Conservation (phyloP, 2,888 invertebrate species). For the Dryobota labecula region DNA sequence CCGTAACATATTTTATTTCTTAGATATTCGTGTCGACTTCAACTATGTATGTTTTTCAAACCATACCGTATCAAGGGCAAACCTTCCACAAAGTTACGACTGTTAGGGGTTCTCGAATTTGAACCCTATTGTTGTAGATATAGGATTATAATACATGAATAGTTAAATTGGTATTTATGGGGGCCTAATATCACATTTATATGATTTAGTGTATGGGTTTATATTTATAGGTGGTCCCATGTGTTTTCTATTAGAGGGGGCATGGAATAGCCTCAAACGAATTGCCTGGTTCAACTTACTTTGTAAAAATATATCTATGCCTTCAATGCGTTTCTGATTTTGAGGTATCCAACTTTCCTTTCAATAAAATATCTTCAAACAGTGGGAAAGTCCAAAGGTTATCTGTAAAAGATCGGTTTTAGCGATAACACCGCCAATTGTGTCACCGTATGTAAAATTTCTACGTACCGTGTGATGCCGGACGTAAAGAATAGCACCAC, state of each 20-base stretch:
- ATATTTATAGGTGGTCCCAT: constrained; percentile 10
- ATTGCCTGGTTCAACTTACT: not conserved
- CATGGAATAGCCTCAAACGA: not conserved
- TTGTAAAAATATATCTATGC: too few relatives aligned
- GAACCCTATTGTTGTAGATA: fast-evolving
- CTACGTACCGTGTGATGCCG: too few relatives aligned
- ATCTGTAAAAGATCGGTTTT: too few relatives aligned
- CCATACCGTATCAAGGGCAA: constrained; percentile 35
- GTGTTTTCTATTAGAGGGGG: not conserved
- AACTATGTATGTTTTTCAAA: constrained; percentile 26
- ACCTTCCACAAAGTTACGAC: not conserved
- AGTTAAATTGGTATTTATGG: not conserved
- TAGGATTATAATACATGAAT: constrained; percentile 1
- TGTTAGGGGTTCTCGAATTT: not conserved
- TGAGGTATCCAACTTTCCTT: too few relatives aligned
- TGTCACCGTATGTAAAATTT: too few relatives aligned
- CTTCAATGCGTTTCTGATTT: too few relatives aligned
- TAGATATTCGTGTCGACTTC: constrained; percentile 40
- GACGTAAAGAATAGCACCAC: too few relatives aligned
- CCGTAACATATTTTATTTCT: constrained; percentile 23
- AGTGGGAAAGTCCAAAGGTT: too few relatives aligned
- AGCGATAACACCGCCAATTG: too few relatives aligned
- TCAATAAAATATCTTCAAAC: too few relatives aligned
- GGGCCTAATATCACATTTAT: not conserved
- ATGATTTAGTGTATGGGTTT: constrained; percentile 35